Conservation (phyloP, 2,113 vertebrate genomes). For the Pteruthius melanotis region DNA sequence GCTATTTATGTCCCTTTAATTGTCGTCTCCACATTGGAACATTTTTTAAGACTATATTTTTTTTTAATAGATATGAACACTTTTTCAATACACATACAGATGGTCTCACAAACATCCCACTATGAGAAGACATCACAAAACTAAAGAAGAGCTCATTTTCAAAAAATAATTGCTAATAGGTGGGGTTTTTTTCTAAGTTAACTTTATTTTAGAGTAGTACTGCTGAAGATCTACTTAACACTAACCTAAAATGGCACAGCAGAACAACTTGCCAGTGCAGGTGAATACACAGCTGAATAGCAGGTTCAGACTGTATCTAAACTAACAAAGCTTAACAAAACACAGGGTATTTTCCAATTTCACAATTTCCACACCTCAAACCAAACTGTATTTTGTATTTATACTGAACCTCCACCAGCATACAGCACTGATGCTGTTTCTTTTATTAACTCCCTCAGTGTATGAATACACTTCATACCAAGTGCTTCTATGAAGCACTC, state of each 20-base stretch:
- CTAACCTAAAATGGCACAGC: neutral
- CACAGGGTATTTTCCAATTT: neutral
- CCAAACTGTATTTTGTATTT: neutral
- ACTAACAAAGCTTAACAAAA: neutral
- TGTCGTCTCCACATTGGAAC: neutral
- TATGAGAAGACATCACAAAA: neutral
- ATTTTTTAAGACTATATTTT: neutral
- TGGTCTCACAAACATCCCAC: neutral
- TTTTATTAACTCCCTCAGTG: neutral
- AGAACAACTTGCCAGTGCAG: neutral
- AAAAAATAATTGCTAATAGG: neutral
- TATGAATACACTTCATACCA: neutral
- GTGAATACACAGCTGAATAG: neutral
- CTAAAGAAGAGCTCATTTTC: neutral
- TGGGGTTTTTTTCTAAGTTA: accelerated
- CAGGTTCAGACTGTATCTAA: neutral
- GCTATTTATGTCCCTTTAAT: neutral
- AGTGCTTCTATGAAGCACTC: too few species aligned
- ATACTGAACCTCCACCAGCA: neutral
- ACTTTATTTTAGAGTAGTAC: neutral
- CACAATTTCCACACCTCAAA: neutral
- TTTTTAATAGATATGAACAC: neutral
- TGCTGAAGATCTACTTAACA: neutral
- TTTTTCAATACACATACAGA: neutral
- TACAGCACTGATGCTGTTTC: neutral